Evolutionary conservation across 1,140 invertebrate species (phyloP), one percentile per base, ranked within the genome.

Genomic region (Diprion similis): DNA sequence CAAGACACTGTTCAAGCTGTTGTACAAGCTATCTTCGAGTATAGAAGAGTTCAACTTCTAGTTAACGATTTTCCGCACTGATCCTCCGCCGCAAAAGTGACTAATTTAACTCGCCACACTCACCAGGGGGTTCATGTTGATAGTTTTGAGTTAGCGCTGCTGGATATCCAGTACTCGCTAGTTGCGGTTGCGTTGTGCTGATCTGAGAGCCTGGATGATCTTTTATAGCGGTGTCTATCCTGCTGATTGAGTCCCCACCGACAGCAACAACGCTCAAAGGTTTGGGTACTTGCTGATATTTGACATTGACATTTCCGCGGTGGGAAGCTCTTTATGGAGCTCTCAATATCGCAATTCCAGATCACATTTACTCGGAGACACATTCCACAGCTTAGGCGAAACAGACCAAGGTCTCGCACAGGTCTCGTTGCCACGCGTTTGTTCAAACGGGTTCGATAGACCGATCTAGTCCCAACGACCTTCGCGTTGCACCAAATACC

Each of bases 151-250:
- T 59, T 68, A 68, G 66, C 66, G 66, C 66, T 68, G 66, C 66
- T 68, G 66, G 19, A 68, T 68, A 68, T 68, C 66, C 66, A 68
- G 66, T 68, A 68, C 66, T 68, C 66, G 66, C 66, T 68, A 45
- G 17, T 68, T 68, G 37, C 37, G 17, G 10, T 19, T 68, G 66
- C 13, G 11, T 68, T 68, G 66, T 10, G 51, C 17, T 68, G 66
- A 19, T 45, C 2, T 13, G 18, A 8, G 66, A 68, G 37, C 59
- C 37, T 68, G 66, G 37, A 45, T 68, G 17, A 68, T 45, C 18
- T 19, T 45, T 68, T 68, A 19, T 68, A 68, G 17, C n/a, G 51
- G 51, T 59, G 51, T 37, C 24, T 37, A 17, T 18, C 59, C 59
- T 18, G 13, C 59, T 7, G 13, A 13, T 68, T 15, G 10, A 19